Base-by-base conservation (phyloP, 2,888 invertebrate species). In the Chymomyza procnemis region DNA sequence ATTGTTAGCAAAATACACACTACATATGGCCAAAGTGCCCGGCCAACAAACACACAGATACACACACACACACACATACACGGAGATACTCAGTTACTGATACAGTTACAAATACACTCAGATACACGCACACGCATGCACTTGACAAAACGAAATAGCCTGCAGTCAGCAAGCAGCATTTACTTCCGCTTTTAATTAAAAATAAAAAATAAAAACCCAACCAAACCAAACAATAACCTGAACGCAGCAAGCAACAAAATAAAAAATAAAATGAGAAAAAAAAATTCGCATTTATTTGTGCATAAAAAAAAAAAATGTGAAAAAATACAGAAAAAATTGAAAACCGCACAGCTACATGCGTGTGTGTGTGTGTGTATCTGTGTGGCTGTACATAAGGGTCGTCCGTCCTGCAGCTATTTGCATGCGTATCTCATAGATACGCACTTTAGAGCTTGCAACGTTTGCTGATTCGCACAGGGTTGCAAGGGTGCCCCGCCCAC, bases 121-220 rank as follows among this genome's bases (percentile, higher is more conserved):
- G 52, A 56, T 52, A 61, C 57, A 68, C 64, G 18, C 59, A 65
- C 67, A 71, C 71, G 71, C 76, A 74, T 73, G 60, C 66, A 81
- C 79, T 73, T 79, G 75, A 74, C 79, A 76, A 34, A 84, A 67
- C 18, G 54, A 50, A 50, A 50, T 12, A 21, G 73, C 74, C 66
- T 66, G 64, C 61, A 59, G 66, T 66, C 57, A 64, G 71, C 69
- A 59, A 66, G 78, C 66, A 68, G 72, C 80, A 75, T 83, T 84
- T 81, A 88, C 83, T 88, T 83, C 83, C 83, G 83, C 88, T 84
- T 83, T 84, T 84, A 84, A 84, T 84, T 84, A 84, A 88, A 84
- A 84, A 88, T 88, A 83, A 86, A 83, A 83, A 78, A 82, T 79
- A 77, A 69, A 74, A 75, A 69, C 16, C 61, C 18, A 52, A 52